Evolutionary conservation across 2,888 invertebrate genomes (phyloP), one percentile per base, ranked within the genome.

Genomic region (Acutogordius australiensis): DNA sequence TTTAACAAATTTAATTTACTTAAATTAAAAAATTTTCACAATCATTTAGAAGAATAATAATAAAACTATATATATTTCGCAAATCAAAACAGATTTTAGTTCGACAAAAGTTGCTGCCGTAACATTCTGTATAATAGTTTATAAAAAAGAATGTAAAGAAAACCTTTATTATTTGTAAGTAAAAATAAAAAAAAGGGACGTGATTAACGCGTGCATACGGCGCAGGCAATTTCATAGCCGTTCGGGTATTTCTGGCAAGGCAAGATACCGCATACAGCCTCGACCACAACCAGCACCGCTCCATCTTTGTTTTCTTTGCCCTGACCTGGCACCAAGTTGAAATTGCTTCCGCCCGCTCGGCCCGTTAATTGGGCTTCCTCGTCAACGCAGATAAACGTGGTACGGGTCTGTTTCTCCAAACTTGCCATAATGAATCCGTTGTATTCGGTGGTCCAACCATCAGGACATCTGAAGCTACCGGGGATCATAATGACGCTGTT

Each of bases 361-460:
- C 18, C 26, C 4, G 30, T 57, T 4, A 23, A 57, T 57, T 57
- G 18, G 4, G 58, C 18, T 18, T 57, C 30, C 26, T 57, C 58
- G 30, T 57, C 58, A 8, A 57, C 58, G 23, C 58, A 57, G 8
- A 57, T 57, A 29, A n/a, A 57, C 2, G 28, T 8, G 58, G 58
- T 57, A 28, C 58, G 28, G 13, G 58, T 29, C 23, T 57, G 58
- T 8, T 8, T 29, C 29, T 57, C 58, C 28, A 29, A 57, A 29
- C 29, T 57, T 18, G 58, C 58, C 58, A 57, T 57, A 8, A 57
- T 4, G 58, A 57, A 57, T 4, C 58, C 58, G 26, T 28, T 57
- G 29, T 57, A 57, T 57, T 57, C 58, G 18, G 8, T 28, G 13
- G 58, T 57, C 58, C 58, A 57, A 2, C 58, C 58, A 57, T 57